A percentile compares a stretch with the other conserved stretches of the same genome.
Evolutionary conservation across 2,888 invertebrate genomes (phyloP).

Genomic region (Uloborus plumipes): DNA sequence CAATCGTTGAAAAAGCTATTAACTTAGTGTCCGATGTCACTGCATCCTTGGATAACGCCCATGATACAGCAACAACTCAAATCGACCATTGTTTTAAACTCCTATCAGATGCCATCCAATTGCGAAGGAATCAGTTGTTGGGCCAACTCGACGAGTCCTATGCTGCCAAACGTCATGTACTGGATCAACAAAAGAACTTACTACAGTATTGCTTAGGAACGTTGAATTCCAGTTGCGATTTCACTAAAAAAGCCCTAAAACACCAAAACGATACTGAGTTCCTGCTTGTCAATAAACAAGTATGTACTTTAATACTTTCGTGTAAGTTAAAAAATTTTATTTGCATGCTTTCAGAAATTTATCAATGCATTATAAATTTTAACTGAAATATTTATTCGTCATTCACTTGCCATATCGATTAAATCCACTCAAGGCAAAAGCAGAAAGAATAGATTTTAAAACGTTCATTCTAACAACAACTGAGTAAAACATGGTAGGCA

Average conservation of each 20-base stretch:
- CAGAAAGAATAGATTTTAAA: too few species aligned
- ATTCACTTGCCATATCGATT: too few species aligned
- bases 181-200: slow-evolving; percentile 70
- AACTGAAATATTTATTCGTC: too few species aligned
- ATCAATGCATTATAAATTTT: too few species aligned
- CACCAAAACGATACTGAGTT: slow-evolving; percentile 73
- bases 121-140: slow-evolving; percentile 70
- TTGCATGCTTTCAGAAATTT: too few species aligned
- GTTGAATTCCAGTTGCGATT: slow-evolving; percentile 72
- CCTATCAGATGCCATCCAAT: slow-evolving; percentile 69
- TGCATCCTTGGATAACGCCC: slow-evolving; percentile 68
- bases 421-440: too few species aligned
- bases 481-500: too few species aligned
- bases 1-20: slow-evolving; percentile 70
- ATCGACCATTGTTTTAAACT: slow-evolving; percentile 70
- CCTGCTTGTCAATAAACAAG: slow-evolving; percentile 73
- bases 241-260: slow-evolving; percentile 73
- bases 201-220: slow-evolving; percentile 71
- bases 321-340: too few species aligned
- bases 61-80: slow-evolving; percentile 68
- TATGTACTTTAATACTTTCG: background rate
- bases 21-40: slow-evolving; percentile 69
- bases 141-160: slow-evolving; percentile 70
- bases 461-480: too few species aligned
- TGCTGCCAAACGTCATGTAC: slow-evolving; percentile 70